A percentile compares a stretch with the other conserved stretches of the same genome.
Evolutionary conservation across 2,113 vertebrate genomes (phyloP).

Genomic region (Forbesichthys papilliferus): DNA sequence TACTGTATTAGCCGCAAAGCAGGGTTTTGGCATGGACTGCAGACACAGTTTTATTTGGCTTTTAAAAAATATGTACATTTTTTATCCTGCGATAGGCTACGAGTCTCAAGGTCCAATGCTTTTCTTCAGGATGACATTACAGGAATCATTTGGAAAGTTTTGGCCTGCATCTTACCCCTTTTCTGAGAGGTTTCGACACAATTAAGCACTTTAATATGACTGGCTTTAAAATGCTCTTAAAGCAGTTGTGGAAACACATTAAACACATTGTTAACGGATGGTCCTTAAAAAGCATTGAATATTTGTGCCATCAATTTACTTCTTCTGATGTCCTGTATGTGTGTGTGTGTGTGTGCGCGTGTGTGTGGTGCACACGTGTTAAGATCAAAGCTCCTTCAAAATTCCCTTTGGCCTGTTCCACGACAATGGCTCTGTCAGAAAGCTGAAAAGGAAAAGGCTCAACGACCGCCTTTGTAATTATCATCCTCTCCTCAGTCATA

Average conservation of each 20-base stretch:
- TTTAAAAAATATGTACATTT: conserved; percentile 64
- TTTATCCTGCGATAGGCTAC: conserved; percentile 70
- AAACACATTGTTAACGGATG: conserved; percentile 65
- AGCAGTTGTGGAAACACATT: conserved; percentile 73
- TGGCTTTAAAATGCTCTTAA: conserved; percentile 63
- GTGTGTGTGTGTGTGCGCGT: background rate
- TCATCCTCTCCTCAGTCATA: conserved; percentile 12
- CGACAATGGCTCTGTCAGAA: conserved; percentile 1
- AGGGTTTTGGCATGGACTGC: conserved; percentile 61
- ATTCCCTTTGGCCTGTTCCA: background rate
- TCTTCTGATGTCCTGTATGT: conserved; percentile 1
- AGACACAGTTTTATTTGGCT: conserved; percentile 37
- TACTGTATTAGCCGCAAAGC: conserved; percentile 41
- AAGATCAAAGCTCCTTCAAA: background rate
- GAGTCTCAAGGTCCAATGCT: conserved; percentile 75
- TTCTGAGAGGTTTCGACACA: conserved; percentile 50
- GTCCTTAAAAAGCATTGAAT: conserved; percentile 66
- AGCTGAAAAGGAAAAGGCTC: conserved; percentile 1
- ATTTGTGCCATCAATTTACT: conserved; percentile 30
- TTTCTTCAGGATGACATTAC: conserved; percentile 77
- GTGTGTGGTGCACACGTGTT: background rate
- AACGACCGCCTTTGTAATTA: conserved; percentile 8
- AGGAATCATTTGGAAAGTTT: conserved; percentile 75
- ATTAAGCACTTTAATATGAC: conserved; percentile 77
- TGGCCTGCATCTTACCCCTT: conserved; percentile 13